phyloP scores from a whole-genome alignment of 2,797 vertebrate genomes.

The Lophotriccus pileatus region DNA sequence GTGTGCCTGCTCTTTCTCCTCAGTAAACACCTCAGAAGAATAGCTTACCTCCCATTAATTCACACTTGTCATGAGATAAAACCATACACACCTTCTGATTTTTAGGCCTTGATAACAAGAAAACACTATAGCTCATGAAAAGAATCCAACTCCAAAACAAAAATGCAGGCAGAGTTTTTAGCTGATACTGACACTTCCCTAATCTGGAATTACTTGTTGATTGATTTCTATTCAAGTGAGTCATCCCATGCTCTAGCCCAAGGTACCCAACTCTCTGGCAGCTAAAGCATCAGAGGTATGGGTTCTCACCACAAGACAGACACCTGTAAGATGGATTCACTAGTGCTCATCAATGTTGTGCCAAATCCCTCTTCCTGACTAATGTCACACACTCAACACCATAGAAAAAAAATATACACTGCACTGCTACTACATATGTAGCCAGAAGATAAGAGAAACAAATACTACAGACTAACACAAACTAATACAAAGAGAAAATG shows the following conservation, averaged over 20 bases:
- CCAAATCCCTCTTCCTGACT: neutral
- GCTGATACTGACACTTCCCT: neutral
- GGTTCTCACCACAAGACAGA: neutral
- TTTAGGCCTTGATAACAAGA: neutral
- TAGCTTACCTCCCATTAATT: neutral
- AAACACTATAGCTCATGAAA: neutral
- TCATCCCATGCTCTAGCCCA: neutral
- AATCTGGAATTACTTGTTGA: neutral
- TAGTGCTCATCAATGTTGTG: neutral
- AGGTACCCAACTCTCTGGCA: neutral
- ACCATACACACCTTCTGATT: neutral
- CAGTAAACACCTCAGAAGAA: neutral
- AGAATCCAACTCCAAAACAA: neutral
- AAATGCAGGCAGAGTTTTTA: neutral
- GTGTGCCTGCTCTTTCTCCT: neutral
- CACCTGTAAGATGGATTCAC: neutral
- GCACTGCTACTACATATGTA: neutral
- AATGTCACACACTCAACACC: neutral
- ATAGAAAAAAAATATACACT: neutral
- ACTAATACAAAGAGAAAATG: neutral
- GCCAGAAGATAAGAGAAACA: neutral
- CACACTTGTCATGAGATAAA: neutral
- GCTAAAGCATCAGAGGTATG: neutral
- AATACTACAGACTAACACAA: neutral
- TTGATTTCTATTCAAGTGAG: neutral